phyloP scores from a whole-genome alignment of 2,797 vertebrate species.

The Premnoplex brunnescens region DNA sequence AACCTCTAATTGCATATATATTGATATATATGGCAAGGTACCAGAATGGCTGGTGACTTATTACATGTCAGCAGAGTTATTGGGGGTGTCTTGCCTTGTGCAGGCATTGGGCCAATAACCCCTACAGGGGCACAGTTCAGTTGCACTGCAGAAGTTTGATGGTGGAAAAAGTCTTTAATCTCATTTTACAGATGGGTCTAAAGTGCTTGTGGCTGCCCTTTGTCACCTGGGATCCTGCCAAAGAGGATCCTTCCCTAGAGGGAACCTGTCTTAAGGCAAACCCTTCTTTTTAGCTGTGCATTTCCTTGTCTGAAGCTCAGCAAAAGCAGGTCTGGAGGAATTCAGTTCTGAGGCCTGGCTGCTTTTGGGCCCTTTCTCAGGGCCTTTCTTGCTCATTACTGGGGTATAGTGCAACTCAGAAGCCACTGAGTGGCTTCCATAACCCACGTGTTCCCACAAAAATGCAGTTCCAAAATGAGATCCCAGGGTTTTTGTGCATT shows the following conservation, averaged over 20 bases:
- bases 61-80: neutral
- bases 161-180: neutral
- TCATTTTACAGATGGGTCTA: neutral
- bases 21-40: neutral
- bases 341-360: neutral
- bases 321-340: neutral
- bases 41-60: neutral
- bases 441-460: neutral
- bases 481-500: neutral
- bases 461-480: fast-evolving
- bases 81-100: neutral
- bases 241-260: neutral
- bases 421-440: neutral
- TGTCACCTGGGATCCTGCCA: neutral
- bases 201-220: neutral
- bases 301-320: neutral
- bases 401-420: fast-evolving
- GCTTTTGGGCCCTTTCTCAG: neutral
- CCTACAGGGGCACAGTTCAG: fast-evolving
- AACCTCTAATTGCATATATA: neutral
- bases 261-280: neutral
- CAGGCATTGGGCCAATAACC: neutral
- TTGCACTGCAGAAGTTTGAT: neutral
- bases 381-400: neutral
- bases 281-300: neutral